These are phyloP conservation scores for Itoplectis maculator DNA, from an alignment of 2,888 invertebrate genomes.

Conservation along the genomic window DNA sequence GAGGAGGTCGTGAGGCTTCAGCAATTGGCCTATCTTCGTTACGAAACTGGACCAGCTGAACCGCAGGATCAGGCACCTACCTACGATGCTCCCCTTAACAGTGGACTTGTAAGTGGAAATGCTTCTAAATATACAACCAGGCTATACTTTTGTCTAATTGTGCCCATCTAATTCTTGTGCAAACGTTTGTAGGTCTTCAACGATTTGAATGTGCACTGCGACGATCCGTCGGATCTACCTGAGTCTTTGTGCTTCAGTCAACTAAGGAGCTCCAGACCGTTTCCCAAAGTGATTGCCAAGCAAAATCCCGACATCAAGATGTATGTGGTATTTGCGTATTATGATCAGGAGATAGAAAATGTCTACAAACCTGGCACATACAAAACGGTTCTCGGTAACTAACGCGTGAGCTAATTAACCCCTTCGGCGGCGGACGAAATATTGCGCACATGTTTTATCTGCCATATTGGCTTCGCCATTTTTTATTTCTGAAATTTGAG, in stretches of 20 bases:
- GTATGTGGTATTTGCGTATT: conserved; percentile 91
- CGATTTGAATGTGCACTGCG: conserved; percentile 91
- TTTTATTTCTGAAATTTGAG: too few relatives aligned
- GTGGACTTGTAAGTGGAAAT: conserved; percentile 80
- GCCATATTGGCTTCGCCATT: too few relatives aligned
- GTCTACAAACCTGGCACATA: conserved; percentile 87
- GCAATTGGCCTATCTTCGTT: conserved; percentile 85
- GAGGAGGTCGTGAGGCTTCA: conserved; percentile 76
- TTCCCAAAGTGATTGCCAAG: conserved; percentile 89
- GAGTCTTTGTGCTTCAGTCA: conserved; percentile 92
- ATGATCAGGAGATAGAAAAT: conserved; percentile 89
- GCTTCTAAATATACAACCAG: neutral
- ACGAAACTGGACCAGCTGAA: conserved; percentile 69
- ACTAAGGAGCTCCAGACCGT: conserved; percentile 89
- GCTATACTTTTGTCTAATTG: neutral
- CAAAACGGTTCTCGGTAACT: conserved; percentile 43
- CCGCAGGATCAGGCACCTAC: conserved; percentile 73
- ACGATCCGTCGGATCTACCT: conserved; percentile 86
- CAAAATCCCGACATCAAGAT: conserved; percentile 93
- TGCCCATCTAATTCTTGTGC: neutral
- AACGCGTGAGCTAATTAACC: too few relatives aligned
- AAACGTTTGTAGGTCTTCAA: conserved; percentile 89
- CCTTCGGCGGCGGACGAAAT: too few relatives aligned
- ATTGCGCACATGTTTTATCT: too few relatives aligned
- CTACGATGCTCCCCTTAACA: conserved; percentile 79